phyloP scores from a whole-genome alignment of 1,140 invertebrate genomes.

The Rhagoletis zephyria region DNA sequence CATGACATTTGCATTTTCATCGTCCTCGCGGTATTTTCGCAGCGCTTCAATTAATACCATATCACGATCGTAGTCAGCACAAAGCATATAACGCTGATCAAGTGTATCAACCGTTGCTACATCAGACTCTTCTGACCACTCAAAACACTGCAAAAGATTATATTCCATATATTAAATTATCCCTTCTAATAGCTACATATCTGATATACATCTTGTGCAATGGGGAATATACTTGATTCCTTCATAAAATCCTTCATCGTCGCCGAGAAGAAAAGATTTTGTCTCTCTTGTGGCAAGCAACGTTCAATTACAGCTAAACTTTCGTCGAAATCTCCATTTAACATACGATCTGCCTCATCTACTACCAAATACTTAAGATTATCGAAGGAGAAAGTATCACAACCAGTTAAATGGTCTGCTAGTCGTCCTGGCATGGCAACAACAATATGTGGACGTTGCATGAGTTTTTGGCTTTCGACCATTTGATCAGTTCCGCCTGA shows the following conservation, averaged over 20 bases:
- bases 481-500: conserved; percentile 96
- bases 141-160: conserved; percentile 62
- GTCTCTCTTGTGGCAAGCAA: conserved; percentile 84
- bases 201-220: conserved; percentile 64
- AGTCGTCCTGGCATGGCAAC: conserved; percentile 93
- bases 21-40: conserved; percentile 81
- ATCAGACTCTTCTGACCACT: conserved; percentile 79
- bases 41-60: conserved; percentile 93
- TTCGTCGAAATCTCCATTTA: conserved; percentile 86
- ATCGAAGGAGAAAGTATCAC: conserved; percentile 86
- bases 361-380: conserved; percentile 89
- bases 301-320: conserved; percentile 88
- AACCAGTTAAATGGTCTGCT: conserved; percentile 90
- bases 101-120: conserved; percentile 89
- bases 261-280: conserved; percentile 94
- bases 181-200: neutral
- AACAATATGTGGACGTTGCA: conserved; percentile 92
- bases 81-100: conserved; percentile 91
- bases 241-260: conserved; percentile 89
- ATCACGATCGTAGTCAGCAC: conserved; percentile 91
- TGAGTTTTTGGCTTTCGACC: conserved; percentile 87
- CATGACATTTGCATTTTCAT: conserved; percentile 87
- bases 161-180: neutral
- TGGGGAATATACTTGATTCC: conserved; percentile 73
- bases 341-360: conserved; percentile 91